Evolutionary conservation across 1,140 invertebrate species (phyloP).

Genomic region (Melipona quadrifasciata): DNA sequence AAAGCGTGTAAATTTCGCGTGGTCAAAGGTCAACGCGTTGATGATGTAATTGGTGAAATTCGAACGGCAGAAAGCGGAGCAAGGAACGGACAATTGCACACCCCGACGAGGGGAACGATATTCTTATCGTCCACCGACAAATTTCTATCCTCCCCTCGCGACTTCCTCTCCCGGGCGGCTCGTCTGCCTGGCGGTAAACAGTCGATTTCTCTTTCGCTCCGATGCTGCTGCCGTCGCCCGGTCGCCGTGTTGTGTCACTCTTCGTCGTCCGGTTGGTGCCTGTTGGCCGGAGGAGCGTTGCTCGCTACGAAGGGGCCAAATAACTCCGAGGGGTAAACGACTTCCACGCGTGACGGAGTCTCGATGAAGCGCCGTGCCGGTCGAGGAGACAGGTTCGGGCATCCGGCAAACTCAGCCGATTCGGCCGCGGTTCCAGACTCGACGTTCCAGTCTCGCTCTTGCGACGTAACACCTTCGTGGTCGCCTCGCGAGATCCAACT

Average conservation of each 20-base stretch:
- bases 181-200: slow-evolving; percentile 30
- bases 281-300: slow-evolving; percentile 46
- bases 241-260: slow-evolving; percentile 39
- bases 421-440: slow-evolving; percentile 19
- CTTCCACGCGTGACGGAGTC: slow-evolving; percentile 65
- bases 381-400: slow-evolving; percentile 54
- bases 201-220: slow-evolving; percentile 20
- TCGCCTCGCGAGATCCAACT: background rate
- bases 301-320: slow-evolving; percentile 65
- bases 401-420: slow-evolving; percentile 55
- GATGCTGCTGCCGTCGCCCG: background rate
- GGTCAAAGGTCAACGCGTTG: no score
- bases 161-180: slow-evolving; percentile 12
- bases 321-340: slow-evolving; percentile 73
- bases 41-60: background rate
- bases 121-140: background rate
- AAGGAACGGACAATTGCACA: background rate
- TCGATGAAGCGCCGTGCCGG: slow-evolving; percentile 51
- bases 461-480: background rate
- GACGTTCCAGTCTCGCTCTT: slow-evolving; percentile 9
- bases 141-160: slow-evolving; percentile 21
- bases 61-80: background rate
- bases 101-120: background rate
- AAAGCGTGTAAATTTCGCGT: no score
- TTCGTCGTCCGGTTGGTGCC: slow-evolving; percentile 29